Evolutionary conservation across 2,797 vertebrate genomes (phyloP), one percentile per base, ranked within the genome.

Genomic region (Halcyon leucocephala): DNA sequence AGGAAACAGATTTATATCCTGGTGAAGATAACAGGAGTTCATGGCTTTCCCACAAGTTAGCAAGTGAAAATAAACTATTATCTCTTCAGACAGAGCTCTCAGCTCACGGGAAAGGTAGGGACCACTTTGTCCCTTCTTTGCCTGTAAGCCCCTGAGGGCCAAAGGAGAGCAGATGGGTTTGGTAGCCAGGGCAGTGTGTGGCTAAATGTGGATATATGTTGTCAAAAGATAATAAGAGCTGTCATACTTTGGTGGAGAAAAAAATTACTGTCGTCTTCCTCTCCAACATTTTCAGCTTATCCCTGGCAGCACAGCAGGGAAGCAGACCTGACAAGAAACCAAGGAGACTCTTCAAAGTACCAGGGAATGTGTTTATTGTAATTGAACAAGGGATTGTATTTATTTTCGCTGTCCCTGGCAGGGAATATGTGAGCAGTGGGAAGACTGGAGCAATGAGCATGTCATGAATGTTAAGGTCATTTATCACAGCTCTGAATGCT

Each of bases 401-500:
- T 88, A 58, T 88, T 94, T 88, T 51, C 51, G 15, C 42, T 84
- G 54, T 78, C 54, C 20, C 39, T 78, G 49, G 17, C 39, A 85
- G 48, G 48, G 69, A 87, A n/a, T 60, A 37, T 42, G 44, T 71
- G 39, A 94, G 84, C 81, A 82, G 57, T 65, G 79, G 74, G 67
- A 80, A 92, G 81, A 37, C 65, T 26, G 74, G 35, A 91, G 76
- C 82, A 72, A 54, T 14, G 49, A 93, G 54, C 82, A 61, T 28
- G 61, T 69, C 28, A 49, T 94, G 82, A 91, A 71, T 42, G 72
- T 90, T 83, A 65, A 95, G 71, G 69, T 65, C 49, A 82, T 92
- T 95, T 89, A 89, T 70, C 73, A 41, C 39, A 83, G 73, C 65
- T 83, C 55, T 52, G 35, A 74, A 33, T 86, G 55, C 31, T 90